Base-by-base conservation (phyloP, 53 echinoderm and acorn worm species). In the Luidia sarsii region DNA sequence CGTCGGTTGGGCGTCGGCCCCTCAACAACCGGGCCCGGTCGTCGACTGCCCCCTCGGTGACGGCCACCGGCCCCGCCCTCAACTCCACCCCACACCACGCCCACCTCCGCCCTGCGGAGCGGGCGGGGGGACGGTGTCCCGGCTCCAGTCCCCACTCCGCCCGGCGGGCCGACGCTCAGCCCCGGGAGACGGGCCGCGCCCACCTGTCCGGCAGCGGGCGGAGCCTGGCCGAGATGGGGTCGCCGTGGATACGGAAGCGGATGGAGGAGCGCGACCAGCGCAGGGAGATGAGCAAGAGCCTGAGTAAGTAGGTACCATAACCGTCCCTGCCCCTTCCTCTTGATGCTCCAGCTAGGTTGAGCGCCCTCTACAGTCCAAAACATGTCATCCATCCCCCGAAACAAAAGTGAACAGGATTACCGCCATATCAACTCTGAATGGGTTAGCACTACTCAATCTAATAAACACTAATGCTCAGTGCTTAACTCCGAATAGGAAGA, bases 231-330 rank as follows among this genome's bases (percentile, higher is more conserved):
- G 57, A 75, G 53, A 85, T 84, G 72, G 94, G 94, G 33, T 94
- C 94, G 11, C 94, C 94, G 5, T 94, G 83, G 80, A 94, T 94
- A 81, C 84, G 84, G 59, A 84, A 87, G 45, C 59, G 82, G 41
- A 94, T 94, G 85, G 90, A 84, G 30, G 75, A 90, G 86, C 80
- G 87, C 56, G 83, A 86, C 18, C 64, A 46, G 31, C 57, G 75
- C 18, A 67, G 84, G n/a, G 69, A 56, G 36, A 72, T 72, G 34
- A 72, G 72, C 72, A 80, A 71, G 83, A 83, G 54, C 61, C 55
- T 41, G 70, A 89, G 55, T 75, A 75, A 32, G 75, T 82, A 88
- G 68, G 88, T 88, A 75, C 14, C 55, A 45, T 27, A 38, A 13
- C 33, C 5, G 52, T 5, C 52, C 50, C 34, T 27, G 20, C 71